Conservation (phyloP, 2,888 invertebrate species). For the Gandaritis pyraliata region DNA sequence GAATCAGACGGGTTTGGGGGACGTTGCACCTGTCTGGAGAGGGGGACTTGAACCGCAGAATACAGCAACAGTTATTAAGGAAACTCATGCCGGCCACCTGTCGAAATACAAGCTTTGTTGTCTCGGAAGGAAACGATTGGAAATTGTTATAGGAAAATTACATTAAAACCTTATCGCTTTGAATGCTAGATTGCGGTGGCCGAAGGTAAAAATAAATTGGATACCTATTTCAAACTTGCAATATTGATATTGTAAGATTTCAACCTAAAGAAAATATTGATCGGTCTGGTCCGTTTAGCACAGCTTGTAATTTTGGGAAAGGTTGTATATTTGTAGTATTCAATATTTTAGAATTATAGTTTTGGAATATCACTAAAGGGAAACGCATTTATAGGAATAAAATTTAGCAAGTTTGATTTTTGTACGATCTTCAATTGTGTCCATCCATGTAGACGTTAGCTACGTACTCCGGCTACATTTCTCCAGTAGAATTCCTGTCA, state of each 20-base stretch:
- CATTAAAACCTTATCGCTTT: conserved; percentile 27
- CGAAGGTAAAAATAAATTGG: conserved; percentile 19
- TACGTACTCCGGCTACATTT: conserved; percentile 2
- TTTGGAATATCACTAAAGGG: no score
- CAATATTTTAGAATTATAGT: no score
- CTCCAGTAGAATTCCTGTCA: conserved; percentile 12
- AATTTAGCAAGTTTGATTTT: no score
- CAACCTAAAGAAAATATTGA: conserved; percentile 3
- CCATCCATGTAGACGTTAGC: no score
- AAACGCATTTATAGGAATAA: no score
- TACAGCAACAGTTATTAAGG: conserved; percentile 28
- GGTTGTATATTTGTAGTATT: no score
- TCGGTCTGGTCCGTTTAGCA: no score
- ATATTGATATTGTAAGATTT: background rate
- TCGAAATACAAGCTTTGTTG: conserved; percentile 47
- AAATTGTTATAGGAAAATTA: conserved; percentile 22
- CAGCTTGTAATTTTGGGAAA: no score
- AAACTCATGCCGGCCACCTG: conserved; percentile 55
- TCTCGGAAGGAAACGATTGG: conserved; percentile 45
- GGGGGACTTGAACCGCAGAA: conserved; percentile 30
- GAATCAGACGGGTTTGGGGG: conserved; percentile 53
- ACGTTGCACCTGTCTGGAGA: conserved; percentile 61
- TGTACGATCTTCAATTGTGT: no score
- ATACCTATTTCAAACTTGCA: conserved; percentile 6
- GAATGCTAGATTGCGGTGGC: conserved; percentile 18